Base-by-base conservation (phyloP, 2,797 vertebrate species). In the Cephalopachus bancanus region DNA sequence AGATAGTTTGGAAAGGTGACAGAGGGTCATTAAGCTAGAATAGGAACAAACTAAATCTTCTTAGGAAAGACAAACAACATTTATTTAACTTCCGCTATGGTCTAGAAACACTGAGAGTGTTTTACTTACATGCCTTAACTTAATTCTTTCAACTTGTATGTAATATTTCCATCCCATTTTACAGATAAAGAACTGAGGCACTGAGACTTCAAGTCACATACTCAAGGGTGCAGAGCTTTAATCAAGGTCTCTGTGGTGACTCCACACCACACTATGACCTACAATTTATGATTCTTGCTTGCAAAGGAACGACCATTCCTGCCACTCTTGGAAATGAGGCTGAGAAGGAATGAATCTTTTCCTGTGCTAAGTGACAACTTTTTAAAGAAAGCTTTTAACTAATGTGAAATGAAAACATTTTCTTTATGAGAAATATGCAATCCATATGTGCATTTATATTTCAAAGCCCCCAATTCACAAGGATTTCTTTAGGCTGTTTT, bases 401-500 rank as follows among this genome's bases (percentile, higher is more conserved):
- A 95, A 97, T 96, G 89, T 94, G 97, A 98, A 98, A 92, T 93
- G 95, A 97, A 96, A 94, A 97, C 57, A 93, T 97, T 98, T 98
- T 85, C 96, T 97, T 98, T 98, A 98, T 97, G 97, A 96, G 97
- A 98, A 98, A 97, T 97, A 91, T 72, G 75, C 16, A 71, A 92
- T 93, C 92, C 96, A 89, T 94, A 93, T 62, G 67, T 92, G 89
- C 57, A 20, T 96, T 24, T 95, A 95, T 97, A 97, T 98, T 95
- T 96, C 87, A 97, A 98, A 97, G 94, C 72, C 93, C 97, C 97
- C 90, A 97, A 93, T 98, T 98, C 96, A 83, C 95, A 57, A 90
- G 88, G 85, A 94, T 98, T 91, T 97, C 97, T 98, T 95, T 71
- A 97, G 97, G 97, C 98, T 98, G 94, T 98, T 98, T 97, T 98